These are phyloP conservation scores for Tauraco hartlaubi DNA, from an alignment of 2,797 vertebrate species.

Conservation along the genomic window DNA sequence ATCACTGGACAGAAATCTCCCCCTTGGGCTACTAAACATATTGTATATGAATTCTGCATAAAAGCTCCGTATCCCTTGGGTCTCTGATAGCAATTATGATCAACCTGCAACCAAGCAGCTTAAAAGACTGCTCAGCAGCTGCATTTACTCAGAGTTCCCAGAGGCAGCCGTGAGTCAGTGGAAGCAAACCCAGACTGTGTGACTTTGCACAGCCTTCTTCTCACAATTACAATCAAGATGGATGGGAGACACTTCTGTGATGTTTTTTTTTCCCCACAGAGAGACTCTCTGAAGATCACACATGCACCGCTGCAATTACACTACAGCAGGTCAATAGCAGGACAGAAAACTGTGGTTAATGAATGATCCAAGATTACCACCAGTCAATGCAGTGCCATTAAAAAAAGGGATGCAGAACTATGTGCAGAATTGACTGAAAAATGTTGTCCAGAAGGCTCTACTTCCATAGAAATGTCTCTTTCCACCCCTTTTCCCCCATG, in stretches of 20 bases:
- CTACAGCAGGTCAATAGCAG: not conserved
- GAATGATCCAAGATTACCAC: not conserved
- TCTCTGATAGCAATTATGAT: constrained; percentile 23
- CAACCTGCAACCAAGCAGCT: constrained; percentile 34
- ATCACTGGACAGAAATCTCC: not conserved
- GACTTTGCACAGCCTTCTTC: not conserved
- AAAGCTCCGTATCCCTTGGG: constrained; percentile 29
- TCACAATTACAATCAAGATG: constrained; percentile 21
- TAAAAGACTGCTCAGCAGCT: constrained; percentile 41
- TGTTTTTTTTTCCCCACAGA: not conserved
- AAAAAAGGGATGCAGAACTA: not conserved
- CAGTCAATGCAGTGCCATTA: not conserved
- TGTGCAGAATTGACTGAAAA: not conserved
- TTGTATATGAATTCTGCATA: constrained; percentile 29
- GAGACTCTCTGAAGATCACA: not conserved
- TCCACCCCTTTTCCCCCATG: not conserved
- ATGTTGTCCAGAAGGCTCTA: not conserved
- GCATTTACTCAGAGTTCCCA: constrained; percentile 32
- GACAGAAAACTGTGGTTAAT: not conserved
- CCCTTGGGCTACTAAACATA: constrained; percentile 24
- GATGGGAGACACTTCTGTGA: not conserved
- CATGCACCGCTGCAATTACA: not conserved
- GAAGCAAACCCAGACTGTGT: constrained; percentile 25
- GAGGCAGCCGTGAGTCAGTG: not conserved
- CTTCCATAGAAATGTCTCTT: not conserved